These are phyloP conservation scores for Forficula auricularia DNA, from an alignment of 1,140 invertebrate species.

Conservation along the genomic window DNA sequence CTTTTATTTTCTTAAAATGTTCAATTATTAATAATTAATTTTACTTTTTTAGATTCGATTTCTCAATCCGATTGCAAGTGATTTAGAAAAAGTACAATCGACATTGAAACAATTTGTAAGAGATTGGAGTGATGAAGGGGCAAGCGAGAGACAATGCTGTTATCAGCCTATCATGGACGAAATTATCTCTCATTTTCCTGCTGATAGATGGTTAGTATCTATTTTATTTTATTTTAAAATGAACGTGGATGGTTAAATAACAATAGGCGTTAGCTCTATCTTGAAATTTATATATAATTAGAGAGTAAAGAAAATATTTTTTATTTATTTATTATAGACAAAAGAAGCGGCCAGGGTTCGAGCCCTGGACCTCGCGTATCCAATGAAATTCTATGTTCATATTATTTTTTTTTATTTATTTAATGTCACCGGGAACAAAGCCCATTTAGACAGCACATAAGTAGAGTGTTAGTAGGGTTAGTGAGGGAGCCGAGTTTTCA, in stretches of 20 bases:
- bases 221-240: neutral
- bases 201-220: slow-evolving; percentile 28
- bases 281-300: no score
- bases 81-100: slow-evolving; percentile 74
- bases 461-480: no score
- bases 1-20: neutral
- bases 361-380: no score
- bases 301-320: no score
- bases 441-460: no score
- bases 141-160: slow-evolving; percentile 63
- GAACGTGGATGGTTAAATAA: slow-evolving; percentile 1
- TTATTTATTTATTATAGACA: no score
- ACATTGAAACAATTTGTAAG: slow-evolving; percentile 88
- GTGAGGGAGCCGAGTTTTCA: no score
- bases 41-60: neutral
- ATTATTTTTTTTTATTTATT: no score
- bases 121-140: slow-evolving; percentile 82
- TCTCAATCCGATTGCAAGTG: slow-evolving; percentile 22
- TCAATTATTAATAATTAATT: neutral
- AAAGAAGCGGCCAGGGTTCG: no score
- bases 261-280: slow-evolving; percentile 4
- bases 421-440: no score
- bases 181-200: slow-evolving; percentile 55
- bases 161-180: slow-evolving; percentile 83
- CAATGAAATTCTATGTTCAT: no score